Percentiles rank a stretch among this genome's conserved stretches.
Evolutionary conservation across 2,113 vertebrate genomes (phyloP).

Genomic region (Atrichornis clamosus): DNA sequence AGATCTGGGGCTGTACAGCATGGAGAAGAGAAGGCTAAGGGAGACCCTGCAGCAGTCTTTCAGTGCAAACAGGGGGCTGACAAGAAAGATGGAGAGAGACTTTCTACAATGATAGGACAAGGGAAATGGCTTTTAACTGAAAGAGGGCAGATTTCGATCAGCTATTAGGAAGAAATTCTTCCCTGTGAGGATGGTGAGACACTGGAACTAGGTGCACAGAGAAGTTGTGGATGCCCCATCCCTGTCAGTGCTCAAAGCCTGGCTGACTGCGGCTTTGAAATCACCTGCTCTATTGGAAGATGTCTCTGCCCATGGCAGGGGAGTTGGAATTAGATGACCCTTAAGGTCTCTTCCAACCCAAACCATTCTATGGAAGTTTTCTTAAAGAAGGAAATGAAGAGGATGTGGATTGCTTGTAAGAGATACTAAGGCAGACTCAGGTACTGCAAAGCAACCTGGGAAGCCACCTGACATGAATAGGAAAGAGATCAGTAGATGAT

Average conservation of each 20-base stretch:
- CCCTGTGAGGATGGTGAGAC: neutral
- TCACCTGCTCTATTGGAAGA: neutral
- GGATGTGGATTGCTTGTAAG: neutral
- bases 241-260: neutral
- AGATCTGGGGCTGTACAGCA: neutral
- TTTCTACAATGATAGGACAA: neutral
- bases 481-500: neutral
- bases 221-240: neutral
- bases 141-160: neutral
- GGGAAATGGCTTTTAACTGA: neutral
- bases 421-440: neutral
- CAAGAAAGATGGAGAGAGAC: neutral
- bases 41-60: neutral
- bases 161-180: neutral
- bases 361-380: neutral
- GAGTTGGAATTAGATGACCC: neutral
- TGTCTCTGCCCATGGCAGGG: neutral
- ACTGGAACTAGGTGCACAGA: neutral
- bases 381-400: neutral
- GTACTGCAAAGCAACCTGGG: neutral
- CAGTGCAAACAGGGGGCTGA: neutral
- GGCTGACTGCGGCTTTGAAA: neutral
- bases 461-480: neutral
- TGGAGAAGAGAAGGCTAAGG: neutral
- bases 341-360: neutral